phyloP scores from a whole-genome alignment of 2,797 vertebrate species.

The Lepus oiostolus region DNA sequence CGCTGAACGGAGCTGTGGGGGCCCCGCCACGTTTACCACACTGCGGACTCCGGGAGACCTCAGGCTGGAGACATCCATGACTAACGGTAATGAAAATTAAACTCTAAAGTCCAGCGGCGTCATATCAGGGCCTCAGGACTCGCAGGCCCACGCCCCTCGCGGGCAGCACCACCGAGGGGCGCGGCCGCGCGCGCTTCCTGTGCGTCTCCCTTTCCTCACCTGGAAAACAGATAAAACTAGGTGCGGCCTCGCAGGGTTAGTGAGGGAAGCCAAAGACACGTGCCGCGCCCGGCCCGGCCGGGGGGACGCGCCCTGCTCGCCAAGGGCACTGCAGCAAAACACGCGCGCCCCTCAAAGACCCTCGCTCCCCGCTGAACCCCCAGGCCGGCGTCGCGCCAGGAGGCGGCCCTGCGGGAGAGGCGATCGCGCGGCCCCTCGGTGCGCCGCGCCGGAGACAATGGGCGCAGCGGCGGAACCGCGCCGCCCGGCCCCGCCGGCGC shows the following conservation, averaged over 20 bases:
- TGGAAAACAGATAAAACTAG: neutral
- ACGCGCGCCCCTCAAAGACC: too few species aligned
- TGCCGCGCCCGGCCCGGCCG: neutral
- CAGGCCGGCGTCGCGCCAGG: too few species aligned
- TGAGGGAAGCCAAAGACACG: neutral
- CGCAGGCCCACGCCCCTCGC: fast-evolving
- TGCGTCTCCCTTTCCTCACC: neutral
- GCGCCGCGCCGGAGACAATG: constrained; percentile 86
- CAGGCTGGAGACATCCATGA: neutral
- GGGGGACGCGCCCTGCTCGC: too few species aligned
- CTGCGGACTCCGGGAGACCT: neutral
- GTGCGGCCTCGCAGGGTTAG: neutral
- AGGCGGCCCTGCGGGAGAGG: too few species aligned
- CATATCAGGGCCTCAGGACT: too few species aligned
- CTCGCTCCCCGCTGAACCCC: too few species aligned
- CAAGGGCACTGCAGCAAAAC: neutral
- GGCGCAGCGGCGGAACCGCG: constrained; percentile 77
- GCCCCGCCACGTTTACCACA: too few species aligned
- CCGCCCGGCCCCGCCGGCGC: constrained; percentile 86
- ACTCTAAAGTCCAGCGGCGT: neutral
- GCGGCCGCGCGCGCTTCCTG: neutral
- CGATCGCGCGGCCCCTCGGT: too few species aligned
- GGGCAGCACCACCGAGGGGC: fast-evolving
- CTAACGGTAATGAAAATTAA: neutral
- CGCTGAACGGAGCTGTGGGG: neutral